phyloP scores from a whole-genome alignment of 2,888 invertebrate genomes.

The Lasius platythorax region DNA sequence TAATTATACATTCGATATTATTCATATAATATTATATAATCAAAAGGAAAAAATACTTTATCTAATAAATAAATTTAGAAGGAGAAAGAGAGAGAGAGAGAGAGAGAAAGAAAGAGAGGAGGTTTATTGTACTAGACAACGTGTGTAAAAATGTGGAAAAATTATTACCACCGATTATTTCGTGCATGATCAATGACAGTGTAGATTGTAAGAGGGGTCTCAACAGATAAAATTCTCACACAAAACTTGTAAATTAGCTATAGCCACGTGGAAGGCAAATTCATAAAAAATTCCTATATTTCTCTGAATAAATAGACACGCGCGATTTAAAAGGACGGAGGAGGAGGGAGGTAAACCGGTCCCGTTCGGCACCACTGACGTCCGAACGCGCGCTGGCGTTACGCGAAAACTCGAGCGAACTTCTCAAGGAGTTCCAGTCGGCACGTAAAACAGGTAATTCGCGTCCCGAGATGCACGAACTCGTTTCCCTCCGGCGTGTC shows the following conservation, averaged over 20 bases:
- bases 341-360: constrained; percentile 33
- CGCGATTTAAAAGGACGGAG: background rate
- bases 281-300: constrained; percentile 17
- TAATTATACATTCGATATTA: background rate
- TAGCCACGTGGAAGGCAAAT: background rate
- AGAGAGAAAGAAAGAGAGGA: no score
- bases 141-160: background rate
- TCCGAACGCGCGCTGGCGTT: constrained; percentile 50
- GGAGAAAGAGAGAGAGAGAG: no score
- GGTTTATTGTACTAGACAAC: background rate
- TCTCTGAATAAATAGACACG: background rate
- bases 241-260: background rate
- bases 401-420: constrained; percentile 68
- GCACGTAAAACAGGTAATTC: constrained; percentile 70
- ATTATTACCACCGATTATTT: background rate
- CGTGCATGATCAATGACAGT: background rate
- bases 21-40: background rate
- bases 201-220: background rate
- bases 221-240: background rate
- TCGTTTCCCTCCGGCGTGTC: constrained; percentile 62
- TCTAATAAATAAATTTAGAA: background rate
- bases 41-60: background rate
- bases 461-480: constrained; percentile 62
- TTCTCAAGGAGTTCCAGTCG: constrained; percentile 74
- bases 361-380: constrained; percentile 51